Evolutionary conservation across 2,888 invertebrate genomes (phyloP), one percentile per base, ranked within the genome.

Genomic region (Heliconius ethilla): DNA sequence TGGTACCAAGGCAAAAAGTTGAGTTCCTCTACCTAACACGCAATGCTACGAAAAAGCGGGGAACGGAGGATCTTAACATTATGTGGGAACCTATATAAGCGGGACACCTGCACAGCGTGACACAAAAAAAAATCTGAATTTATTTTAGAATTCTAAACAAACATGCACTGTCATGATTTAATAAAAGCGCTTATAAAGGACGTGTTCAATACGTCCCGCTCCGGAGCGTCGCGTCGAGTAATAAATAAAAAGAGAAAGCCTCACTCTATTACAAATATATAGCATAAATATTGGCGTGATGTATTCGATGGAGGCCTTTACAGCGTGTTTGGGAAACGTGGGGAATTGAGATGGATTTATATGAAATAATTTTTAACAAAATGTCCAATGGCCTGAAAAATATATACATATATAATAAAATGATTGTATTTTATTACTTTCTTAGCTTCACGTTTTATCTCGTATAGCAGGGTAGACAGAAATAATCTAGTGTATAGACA

Each of bases 261-360:
- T 75, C 37, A 79, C 77, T 79, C 74, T 76, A 79, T 80, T 77
- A 77, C 77, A 37, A 37, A 75, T 63, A 76, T 75, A 79, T 81
- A 76, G 78, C 78, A 81, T 79, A 78, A 77, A 81, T 70, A 78
- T 78, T 76, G 76, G 75, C 75, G 76, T 79, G 81, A 79, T 79
- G 76, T 79, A 81, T 81, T 79, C 79, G 66, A 76, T 51, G 75
- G 73, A 63, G 81, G 80, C 76, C 77, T 77, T 78, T 69, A 78
- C 78, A 72, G 79, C 78, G 76, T 78, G 78, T 76, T 78, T 76
- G 79, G 79, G 79, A 79, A 73, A 73, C 73, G 59, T 78, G 78
- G 80, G 75, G 77, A 79, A 73, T 76, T 76, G 63, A 74, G 74
- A 74, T 63, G 15, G 40, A 63, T 74, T 74, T 74, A 27, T 65